A percentile compares a stretch with the other conserved stretches of the same genome.
Conservation (phyloP, 1,140 invertebrate species). For the Neuroterus valhalla region DNA sequence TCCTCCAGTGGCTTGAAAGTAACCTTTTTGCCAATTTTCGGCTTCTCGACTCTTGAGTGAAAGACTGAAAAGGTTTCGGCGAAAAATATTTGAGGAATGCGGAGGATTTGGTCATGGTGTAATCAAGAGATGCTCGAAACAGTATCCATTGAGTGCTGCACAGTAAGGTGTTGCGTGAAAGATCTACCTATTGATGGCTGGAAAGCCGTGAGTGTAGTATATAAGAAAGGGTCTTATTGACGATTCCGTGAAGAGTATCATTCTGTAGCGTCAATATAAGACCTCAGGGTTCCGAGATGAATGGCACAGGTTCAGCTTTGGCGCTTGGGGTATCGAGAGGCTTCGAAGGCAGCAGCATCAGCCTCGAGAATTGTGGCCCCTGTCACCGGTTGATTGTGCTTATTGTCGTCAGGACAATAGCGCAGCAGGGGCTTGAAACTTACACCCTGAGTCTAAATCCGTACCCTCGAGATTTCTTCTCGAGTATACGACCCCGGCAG, state of each 20-base stretch:
- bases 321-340: conserved; percentile 38
- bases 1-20: background rate
- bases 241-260: conserved; percentile 52
- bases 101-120: conserved; percentile 6
- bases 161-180: conserved; percentile 25
- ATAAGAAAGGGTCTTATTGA: conserved; percentile 50
- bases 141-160: conserved; percentile 4
- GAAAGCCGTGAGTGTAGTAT: conserved; percentile 45
- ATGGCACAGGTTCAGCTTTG: conserved; percentile 32
- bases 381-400: conserved; percentile 67
- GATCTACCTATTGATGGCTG: conserved; percentile 21
- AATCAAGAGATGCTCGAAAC: conserved; percentile 18
- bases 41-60: conserved; percentile 1
- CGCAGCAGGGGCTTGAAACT: conserved; percentile 64
- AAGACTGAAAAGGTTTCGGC: conserved; percentile 3
- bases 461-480: conserved; percentile 36
- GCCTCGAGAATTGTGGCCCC: conserved; percentile 55
- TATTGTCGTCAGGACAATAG: conserved; percentile 63
- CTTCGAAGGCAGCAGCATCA: conserved; percentile 53
- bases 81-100: conserved; percentile 17
- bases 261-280: conserved; percentile 43
- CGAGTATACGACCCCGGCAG: conserved; percentile 32
- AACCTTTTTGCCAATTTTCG: conserved; percentile 13
- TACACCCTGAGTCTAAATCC: conserved; percentile 55
- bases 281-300: conserved; percentile 38